Evolutionary conservation across 2,888 invertebrate species (phyloP).

Genomic region (Cosmia trapezina): DNA sequence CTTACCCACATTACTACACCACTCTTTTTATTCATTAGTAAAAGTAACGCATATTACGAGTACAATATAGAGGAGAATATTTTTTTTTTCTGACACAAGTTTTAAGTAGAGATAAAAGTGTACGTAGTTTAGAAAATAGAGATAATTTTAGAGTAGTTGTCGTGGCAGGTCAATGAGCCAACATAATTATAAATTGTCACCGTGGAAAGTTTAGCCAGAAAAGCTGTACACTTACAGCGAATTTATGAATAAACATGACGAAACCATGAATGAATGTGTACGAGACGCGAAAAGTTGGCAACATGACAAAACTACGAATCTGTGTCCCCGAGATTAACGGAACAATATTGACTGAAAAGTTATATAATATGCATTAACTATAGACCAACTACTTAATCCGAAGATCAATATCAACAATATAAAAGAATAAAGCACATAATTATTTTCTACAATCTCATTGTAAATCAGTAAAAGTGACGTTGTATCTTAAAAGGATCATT

Average conservation of each 20-base stretch:
- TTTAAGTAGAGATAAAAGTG: constrained; percentile 14
- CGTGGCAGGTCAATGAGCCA: constrained; percentile 43
- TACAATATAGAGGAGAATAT: constrained; percentile 23
- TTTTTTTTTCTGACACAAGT: constrained; percentile 18
- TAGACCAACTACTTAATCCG: constrained; percentile 28
- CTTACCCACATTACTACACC: constrained; percentile 43
- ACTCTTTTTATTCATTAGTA: constrained; percentile 52
- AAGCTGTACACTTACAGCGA: background rate
- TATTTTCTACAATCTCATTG: constrained; percentile 51
- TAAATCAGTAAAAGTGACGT: constrained; percentile 61
- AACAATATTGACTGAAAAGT: constrained; percentile 35
- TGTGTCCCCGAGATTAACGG: constrained; percentile 16
- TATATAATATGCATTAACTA: constrained; percentile 44
- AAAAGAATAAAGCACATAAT: constrained; percentile 55
- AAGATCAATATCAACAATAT: constrained; percentile 51
- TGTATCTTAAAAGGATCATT: constrained; percentile 72
- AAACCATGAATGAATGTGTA: constrained; percentile 61
- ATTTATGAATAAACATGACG: constrained; percentile 64
- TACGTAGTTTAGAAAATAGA: background rate
- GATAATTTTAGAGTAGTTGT: constrained; percentile 31
- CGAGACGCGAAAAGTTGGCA: constrained; percentile 49
- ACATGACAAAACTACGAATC: constrained; percentile 39
- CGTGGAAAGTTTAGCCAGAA: constrained; percentile 36
- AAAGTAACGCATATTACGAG: constrained; percentile 45
- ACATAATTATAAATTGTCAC: constrained; percentile 19